Evolutionary conservation across 1,140 invertebrate species (phyloP).

Genomic region (Chionoecetes opilio): DNA sequence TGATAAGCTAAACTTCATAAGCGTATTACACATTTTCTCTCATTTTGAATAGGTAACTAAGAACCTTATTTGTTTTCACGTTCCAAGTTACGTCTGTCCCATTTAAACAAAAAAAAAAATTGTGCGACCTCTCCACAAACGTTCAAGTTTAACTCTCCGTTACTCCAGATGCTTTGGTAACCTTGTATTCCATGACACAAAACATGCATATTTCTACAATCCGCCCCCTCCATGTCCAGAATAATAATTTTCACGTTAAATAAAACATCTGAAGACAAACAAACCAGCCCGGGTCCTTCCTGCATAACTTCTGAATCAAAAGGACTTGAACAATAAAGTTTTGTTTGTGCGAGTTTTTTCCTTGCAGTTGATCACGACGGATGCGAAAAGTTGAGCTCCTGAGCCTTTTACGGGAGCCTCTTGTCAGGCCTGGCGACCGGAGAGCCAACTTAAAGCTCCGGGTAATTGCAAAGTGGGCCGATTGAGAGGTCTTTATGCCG

Average conservation of each 20-base stretch:
- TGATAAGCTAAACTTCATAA: too few relatives aligned
- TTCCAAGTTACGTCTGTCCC: too few relatives aligned
- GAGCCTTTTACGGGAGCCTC: conserved; percentile 15
- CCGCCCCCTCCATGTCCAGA: not conserved
- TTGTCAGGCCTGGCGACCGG: not conserved
- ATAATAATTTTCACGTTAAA: conserved; percentile 8
- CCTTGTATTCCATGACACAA: conserved; percentile 1
- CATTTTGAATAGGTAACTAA: too few relatives aligned
- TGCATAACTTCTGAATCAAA: conserved; percentile 63
- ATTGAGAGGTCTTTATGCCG: conserved; percentile 47
- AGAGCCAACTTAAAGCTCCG: conserved; percentile 45
- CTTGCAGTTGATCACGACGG: conserved; percentile 55
- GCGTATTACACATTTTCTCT: too few relatives aligned
- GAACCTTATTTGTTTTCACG: too few relatives aligned
- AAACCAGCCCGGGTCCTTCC: conserved; percentile 12
- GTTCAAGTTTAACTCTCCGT: not conserved
- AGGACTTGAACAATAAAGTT: conserved; percentile 48
- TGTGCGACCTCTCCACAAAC: too few relatives aligned
- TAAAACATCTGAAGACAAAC: not conserved
- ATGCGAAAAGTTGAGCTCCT: conserved; percentile 65
- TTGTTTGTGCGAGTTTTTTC: conserved; percentile 64
- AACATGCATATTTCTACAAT: not conserved
- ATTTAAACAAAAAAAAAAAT: too few relatives aligned
- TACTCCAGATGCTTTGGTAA: not conserved
- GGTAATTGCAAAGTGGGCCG: conserved; percentile 55